A percentile compares a stretch with the other conserved stretches of the same genome.
Evolutionary conservation across 2,113 vertebrate genomes (phyloP).

Genomic region (Heterocephalus glaber): DNA sequence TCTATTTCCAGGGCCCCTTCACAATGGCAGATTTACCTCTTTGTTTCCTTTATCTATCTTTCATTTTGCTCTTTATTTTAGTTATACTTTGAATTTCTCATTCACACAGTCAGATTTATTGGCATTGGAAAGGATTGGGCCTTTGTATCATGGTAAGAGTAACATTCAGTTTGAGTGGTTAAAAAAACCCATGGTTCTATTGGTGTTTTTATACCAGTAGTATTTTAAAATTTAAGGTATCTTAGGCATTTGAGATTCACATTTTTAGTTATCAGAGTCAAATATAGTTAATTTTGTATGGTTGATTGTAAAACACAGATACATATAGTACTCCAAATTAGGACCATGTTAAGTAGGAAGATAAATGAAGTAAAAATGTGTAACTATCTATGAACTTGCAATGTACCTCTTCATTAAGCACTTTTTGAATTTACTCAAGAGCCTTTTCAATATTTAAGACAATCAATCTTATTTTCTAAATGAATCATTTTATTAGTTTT

Average conservation of each 20-base stretch:
- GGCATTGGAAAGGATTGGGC: neutral
- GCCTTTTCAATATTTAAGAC: neutral
- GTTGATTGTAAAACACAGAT: neutral
- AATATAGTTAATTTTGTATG: neutral
- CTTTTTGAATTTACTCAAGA: neutral
- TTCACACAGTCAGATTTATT: neutral
- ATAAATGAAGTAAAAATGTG: neutral
- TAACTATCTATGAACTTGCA: neutral
- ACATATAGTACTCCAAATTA: neutral
- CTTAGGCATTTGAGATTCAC: neutral
- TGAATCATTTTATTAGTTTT: neutral
- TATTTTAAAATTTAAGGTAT: neutral
- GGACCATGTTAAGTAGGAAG: neutral
- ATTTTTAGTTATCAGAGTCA: neutral
- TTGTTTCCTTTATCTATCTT: neutral
- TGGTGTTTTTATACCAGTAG: neutral
- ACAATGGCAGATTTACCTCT: neutral
- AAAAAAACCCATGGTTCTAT: neutral
- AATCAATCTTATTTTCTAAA: neutral
- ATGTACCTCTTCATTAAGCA: neutral
- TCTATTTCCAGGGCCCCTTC: neutral
- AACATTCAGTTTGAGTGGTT: neutral
- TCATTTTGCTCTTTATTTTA: neutral
- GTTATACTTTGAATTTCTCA: neutral
- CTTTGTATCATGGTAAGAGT: neutral